Percentiles rank a stretch among this genome's conserved stretches.
Evolutionary conservation across 2,888 invertebrate species (phyloP).

Genomic region (Diaperis boleti): DNA sequence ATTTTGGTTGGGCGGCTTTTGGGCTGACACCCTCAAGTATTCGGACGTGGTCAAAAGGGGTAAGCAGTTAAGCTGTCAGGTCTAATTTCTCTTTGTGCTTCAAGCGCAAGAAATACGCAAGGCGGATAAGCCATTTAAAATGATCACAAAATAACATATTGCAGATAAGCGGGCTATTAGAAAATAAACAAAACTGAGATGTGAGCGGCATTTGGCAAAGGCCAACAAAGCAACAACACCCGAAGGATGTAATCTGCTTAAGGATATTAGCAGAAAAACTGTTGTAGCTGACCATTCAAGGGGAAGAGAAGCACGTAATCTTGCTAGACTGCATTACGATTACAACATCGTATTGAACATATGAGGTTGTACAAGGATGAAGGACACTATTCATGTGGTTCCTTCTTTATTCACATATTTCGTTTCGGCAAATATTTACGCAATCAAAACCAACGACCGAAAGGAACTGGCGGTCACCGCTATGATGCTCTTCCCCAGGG

Average conservation of each 20-base stretch:
- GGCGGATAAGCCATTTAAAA: conserved; percentile 65
- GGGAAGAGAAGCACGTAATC: conserved; percentile 63
- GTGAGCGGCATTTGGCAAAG: conserved; percentile 49
- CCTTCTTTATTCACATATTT: conserved; percentile 41
- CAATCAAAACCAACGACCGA: conserved; percentile 44
- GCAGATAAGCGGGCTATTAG: conserved; percentile 54
- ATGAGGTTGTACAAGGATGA: conserved; percentile 30
- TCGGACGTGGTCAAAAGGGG: no score
- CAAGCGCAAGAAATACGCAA: conserved; percentile 55
- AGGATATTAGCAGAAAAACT: conserved; percentile 62
- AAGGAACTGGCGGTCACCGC: conserved; percentile 39
- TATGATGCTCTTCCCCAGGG: conserved; percentile 34
- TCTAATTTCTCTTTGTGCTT: conserved; percentile 48
- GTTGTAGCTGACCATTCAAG: conserved; percentile 63
- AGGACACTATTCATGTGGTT: conserved; percentile 40
- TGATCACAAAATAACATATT: conserved; percentile 55
- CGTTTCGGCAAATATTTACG: conserved; percentile 41
- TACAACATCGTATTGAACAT: conserved; percentile 17
- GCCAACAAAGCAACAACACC: conserved; percentile 55
- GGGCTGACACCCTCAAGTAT: no score
- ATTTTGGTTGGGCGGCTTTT: no score
- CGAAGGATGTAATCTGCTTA: conserved; percentile 65
- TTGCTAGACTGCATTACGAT: conserved; percentile 40
- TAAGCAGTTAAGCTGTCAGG: conserved; percentile 48
- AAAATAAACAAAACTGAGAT: conserved; percentile 51